Conservation (phyloP, 2,113 vertebrate species). For the Oryzias woworae region DNA sequence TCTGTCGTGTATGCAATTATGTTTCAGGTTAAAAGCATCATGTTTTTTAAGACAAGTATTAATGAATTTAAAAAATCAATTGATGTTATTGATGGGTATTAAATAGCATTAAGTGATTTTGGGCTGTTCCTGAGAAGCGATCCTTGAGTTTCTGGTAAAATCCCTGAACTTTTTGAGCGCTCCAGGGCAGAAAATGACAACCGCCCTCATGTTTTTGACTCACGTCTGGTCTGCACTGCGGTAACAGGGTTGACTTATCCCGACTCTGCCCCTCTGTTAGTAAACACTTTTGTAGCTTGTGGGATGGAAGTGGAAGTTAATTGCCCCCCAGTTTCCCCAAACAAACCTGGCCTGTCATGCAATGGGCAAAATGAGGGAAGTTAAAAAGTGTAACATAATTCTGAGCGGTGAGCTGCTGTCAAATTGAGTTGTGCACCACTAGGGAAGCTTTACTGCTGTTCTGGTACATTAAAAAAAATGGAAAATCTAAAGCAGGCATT, state of each 20-base stretch:
- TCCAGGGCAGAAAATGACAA: slow-evolving; percentile 15
- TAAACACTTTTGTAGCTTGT: slow-evolving; percentile 29
- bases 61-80: too few relatives aligned
- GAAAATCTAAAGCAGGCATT: slow-evolving; percentile 13
- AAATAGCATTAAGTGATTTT: too few relatives aligned
- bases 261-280: slow-evolving; percentile 11
- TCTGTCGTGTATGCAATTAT: slow-evolving; percentile 37
- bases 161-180: slow-evolving; percentile 17
- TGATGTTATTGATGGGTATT: too few relatives aligned
- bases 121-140: slow-evolving; percentile 28
- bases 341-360: slow-evolving; percentile 13
- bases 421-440: slow-evolving; percentile 10
- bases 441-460: slow-evolving; percentile 7
- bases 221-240: slow-evolving; percentile 15
- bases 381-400: slow-evolving; percentile 18
- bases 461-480: slow-evolving; percentile 6
- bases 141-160: slow-evolving; percentile 12
- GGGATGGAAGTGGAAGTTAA: slow-evolving; percentile 27
- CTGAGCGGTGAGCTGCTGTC: slow-evolving; percentile 11
- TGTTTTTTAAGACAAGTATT: too few relatives aligned
- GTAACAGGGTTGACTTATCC: slow-evolving; percentile 11
- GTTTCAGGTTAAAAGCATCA: neutral
- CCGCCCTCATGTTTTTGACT: slow-evolving; percentile 14
- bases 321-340: slow-evolving; percentile 24
- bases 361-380: slow-evolving; percentile 5